phyloP scores from a whole-genome alignment of 2,797 vertebrate genomes.

The Anguilla anguilla region DNA sequence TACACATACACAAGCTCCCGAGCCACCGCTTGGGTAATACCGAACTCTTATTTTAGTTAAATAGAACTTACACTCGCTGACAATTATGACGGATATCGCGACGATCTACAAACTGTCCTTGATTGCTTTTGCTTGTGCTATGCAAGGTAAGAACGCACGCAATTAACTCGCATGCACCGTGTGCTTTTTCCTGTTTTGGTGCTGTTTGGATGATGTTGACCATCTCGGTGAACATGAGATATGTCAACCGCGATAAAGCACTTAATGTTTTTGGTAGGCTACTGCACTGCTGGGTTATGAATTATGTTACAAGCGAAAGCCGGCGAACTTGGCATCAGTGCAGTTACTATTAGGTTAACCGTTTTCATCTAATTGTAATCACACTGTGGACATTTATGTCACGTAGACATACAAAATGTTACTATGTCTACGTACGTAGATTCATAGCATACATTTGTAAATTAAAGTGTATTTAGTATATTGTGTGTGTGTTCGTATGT shows the following conservation, averaged over 20 bases:
- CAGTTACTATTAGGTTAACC: no score
- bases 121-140: slow-evolving; percentile 43
- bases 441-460: background rate
- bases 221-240: background rate
- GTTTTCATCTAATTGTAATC: no score
- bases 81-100: slow-evolving; percentile 55
- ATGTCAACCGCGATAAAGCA: background rate
- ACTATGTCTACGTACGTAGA: background rate
- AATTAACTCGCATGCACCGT: no score
- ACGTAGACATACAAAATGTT: no score
- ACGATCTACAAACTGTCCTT: slow-evolving; percentile 58
- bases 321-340: no score
- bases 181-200: background rate
- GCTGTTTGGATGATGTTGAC: background rate
- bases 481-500: background rate
- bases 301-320: no score
- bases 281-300: no score
- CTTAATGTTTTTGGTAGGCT: no score
- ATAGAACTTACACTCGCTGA: background rate
- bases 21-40: background rate
- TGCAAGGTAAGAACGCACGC: slow-evolving; percentile 49
- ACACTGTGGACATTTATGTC: no score
- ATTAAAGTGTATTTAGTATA: background rate
- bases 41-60: background rate
- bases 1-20: background rate